Conservation (phyloP, 2,797 vertebrate species). For the Channallabes apus region DNA sequence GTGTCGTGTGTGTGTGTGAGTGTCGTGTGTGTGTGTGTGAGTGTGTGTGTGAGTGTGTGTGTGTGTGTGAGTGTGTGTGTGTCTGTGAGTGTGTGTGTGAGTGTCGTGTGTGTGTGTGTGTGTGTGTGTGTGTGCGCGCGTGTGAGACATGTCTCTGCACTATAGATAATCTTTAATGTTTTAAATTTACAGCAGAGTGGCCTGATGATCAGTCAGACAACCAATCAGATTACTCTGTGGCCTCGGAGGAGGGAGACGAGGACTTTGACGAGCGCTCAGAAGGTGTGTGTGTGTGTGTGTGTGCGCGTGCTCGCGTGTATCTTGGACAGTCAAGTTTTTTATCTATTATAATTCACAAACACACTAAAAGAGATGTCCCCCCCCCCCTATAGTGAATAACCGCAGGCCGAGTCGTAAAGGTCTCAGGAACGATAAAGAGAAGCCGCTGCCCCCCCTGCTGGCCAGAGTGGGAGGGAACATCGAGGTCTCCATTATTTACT, state of each 20-base stretch:
- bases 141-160: not conserved
- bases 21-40: too few species aligned
- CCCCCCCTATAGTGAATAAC: conserved; percentile 73
- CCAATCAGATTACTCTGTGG: conserved; percentile 98
- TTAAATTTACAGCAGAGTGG: conserved; percentile 80
- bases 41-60: too few species aligned
- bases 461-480: conserved; percentile 98
- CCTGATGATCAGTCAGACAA: conserved; percentile 99
- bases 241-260: conserved; percentile 96
- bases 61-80: too few species aligned
- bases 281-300: conserved; percentile 72
- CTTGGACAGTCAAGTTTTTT: not conserved
- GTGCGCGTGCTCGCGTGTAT: not conserved
- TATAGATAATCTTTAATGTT: not conserved
- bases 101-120: not conserved
- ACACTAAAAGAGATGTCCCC: not conserved
- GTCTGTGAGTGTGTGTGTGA: too few species aligned
- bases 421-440: conserved; percentile 95
- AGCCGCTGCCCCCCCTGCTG: conserved; percentile 93
- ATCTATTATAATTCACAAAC: not conserved
- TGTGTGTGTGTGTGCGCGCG: too few species aligned
- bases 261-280: conserved; percentile 96
- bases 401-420: conserved; percentile 94
- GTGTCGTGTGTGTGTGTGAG: too few species aligned
- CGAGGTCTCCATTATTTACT: conserved; percentile 73